Evolutionary conservation across 2,888 invertebrate species (phyloP), one percentile per base, ranked within the genome.

Genomic region (Biston stratarius): DNA sequence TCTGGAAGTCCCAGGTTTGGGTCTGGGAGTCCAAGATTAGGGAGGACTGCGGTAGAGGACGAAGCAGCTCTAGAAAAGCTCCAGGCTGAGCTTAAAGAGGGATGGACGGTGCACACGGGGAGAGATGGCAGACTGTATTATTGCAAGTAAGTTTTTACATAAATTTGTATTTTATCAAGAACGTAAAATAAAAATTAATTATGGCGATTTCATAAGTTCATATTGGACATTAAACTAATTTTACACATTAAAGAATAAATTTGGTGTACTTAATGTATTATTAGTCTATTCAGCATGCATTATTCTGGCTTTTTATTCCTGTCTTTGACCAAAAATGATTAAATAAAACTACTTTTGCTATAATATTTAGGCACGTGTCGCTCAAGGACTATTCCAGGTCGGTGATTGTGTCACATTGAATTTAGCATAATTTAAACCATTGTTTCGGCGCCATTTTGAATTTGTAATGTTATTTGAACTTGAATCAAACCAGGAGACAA

Each of bases 81-180:
- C 56, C 95, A 95, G 77, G 92, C 92, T 12, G 95, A 94, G 76
- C 87, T 96, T 71, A 96, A 96, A 83, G 95, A 95, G 70, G 97
- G 97, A 67, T 97, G 97, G 97, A 97, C 96, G 14, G 96, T 96
- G n/a, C 97, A 97, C 86, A 94, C 95, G 69, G 96, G 96, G 83
- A 95, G 96, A 79, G 97, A 97, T 84, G 97, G 97, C 71, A 95
- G 97, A 78, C 95, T 97, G 70, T 98, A 97, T 91, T 98, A 97
- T 94, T 97, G 98, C 96, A 98, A 98, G 98, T 98, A 92, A 96
- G 97, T 95, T 36, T 24, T 24, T 11, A 12, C 12, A 0, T 5
- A n/a, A n/a, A 5, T 5, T 6, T 38, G 0, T 8, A 8, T 8
- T 38, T 38, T 44, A 11, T 12, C 11, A 44, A 0, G 9, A 5